Percentiles rank a stretch among this genome's conserved stretches.
Evolutionary conservation across 2,888 invertebrate species (phyloP).

Genomic region (Cecidostiba fungosa): DNA sequence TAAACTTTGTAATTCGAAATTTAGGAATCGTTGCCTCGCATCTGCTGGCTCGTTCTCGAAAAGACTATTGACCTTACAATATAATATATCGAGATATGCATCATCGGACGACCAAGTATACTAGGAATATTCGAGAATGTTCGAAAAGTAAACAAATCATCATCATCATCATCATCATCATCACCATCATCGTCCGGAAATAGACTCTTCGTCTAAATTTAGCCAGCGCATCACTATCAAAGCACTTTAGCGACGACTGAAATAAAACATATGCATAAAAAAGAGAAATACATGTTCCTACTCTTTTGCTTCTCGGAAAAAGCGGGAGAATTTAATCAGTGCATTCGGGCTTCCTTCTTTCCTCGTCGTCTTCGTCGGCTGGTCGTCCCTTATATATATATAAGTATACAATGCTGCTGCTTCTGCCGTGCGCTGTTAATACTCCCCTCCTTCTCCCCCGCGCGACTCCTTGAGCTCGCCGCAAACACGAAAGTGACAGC

Average conservation of each 20-base stretch:
- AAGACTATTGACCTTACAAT: background rate
- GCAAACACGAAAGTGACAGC: slow-evolving; percentile 73
- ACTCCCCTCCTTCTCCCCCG: background rate
- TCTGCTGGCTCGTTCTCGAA: background rate
- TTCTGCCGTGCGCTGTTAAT: slow-evolving; percentile 14
- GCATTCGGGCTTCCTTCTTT: slow-evolving; percentile 46
- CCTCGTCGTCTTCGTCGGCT: background rate
- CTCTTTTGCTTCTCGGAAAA: slow-evolving; percentile 51
- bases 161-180: too few species aligned
- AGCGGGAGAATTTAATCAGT: slow-evolving; percentile 60
- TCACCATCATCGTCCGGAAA: background rate
- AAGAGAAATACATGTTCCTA: too few species aligned
- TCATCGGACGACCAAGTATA: background rate
- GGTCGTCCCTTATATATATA: background rate
- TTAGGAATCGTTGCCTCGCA: background rate
- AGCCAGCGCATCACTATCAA: background rate
- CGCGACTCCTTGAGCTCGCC: slow-evolving; percentile 64
- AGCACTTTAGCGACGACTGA: background rate
- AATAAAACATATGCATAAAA: too few species aligned
- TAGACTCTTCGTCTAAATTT: background rate
- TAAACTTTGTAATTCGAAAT: slow-evolving; percentile 20
- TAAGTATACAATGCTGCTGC: background rate
- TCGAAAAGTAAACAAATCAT: background rate
- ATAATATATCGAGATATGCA: background rate
- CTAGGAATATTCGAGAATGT: background rate